These are phyloP conservation scores for Xiphorhynchus elegans DNA, from an alignment of 2,113 vertebrate species.

Conservation along the genomic window DNA sequence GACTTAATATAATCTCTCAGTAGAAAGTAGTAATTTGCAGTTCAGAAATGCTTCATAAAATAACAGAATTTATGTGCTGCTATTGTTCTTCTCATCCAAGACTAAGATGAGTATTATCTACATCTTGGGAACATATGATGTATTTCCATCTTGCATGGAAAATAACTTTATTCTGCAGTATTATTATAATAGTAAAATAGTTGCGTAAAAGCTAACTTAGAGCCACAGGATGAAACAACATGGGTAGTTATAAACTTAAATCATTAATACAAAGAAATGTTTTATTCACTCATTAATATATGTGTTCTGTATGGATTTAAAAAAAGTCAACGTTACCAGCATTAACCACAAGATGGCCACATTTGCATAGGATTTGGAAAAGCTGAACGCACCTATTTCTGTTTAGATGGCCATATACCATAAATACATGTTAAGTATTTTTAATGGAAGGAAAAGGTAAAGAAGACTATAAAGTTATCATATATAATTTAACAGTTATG, in stretches of 20 bases:
- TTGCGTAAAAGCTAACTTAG: not conserved
- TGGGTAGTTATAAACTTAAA: not conserved
- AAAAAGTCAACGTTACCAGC: not conserved
- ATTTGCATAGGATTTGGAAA: constrained; percentile 56
- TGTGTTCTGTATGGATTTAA: not conserved
- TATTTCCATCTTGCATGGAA: not conserved
- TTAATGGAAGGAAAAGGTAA: not conserved
- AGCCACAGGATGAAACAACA: not conserved
- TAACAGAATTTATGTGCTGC: not conserved
- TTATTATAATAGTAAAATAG: not conserved
- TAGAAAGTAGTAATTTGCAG: not conserved
- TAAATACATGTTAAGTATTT: not conserved
- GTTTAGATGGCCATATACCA: not conserved
- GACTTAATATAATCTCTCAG: not conserved
- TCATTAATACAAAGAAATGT: not conserved
- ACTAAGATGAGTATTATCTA: not conserved
- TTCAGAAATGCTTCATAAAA: not conserved
- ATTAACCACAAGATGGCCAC: constrained; percentile 77
- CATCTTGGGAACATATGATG: not conserved
- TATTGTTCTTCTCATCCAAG: not conserved
- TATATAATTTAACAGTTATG: rapidly evolving
- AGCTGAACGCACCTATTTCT: not conserved
- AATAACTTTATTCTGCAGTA: not conserved
- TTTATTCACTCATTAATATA: not conserved
- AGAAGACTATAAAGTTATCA: not conserved